phyloP scores from a whole-genome alignment of 2,888 invertebrate species.

The Tetropium fuscum region DNA sequence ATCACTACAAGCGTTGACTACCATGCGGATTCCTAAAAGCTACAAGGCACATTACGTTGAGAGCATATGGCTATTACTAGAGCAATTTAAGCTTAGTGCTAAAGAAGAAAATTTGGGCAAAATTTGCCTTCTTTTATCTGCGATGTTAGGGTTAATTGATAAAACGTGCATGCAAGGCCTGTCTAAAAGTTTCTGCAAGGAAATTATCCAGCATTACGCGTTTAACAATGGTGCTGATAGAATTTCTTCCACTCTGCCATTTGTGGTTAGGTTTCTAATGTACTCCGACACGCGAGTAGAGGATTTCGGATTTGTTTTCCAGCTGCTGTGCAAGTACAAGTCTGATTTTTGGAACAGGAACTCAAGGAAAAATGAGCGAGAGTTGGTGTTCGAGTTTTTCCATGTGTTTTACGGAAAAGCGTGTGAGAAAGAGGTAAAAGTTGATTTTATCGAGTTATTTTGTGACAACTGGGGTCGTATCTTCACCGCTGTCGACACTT shows the following conservation, averaged over 20 bases:
- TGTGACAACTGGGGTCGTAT: not conserved
- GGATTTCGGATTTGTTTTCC: constrained; percentile 4
- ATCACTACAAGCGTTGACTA: not conserved
- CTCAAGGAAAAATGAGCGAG: not conserved
- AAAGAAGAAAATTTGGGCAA: not conserved
- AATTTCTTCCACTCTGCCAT: constrained; percentile 3
- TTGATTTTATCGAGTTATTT: constrained; percentile 5
- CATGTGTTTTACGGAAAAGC: not conserved
- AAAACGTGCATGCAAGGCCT: not conserved
- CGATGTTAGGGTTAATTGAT: constrained; percentile 3
- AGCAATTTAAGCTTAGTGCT: constrained; percentile 1
- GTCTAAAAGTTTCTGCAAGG: constrained; percentile 2
- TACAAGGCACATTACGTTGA: not conserved
- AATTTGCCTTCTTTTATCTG: not conserved
- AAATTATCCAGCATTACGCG: constrained; percentile 11
- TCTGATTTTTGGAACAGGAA: not conserved
- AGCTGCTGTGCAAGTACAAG: constrained; percentile 9
- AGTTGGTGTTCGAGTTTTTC: not conserved
- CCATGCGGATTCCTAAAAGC: not conserved
- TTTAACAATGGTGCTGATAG: not conserved
- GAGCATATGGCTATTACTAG: not conserved
- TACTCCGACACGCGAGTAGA: not conserved
- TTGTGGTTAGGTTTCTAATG: constrained; percentile 11
- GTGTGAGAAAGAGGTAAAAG: not conserved
- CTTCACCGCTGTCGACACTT: constrained; percentile 5